A percentile compares a stretch with the other conserved stretches of the same genome.
Conservation (phyloP, 2,797 vertebrate species). For the Rhinatrema bivittatum region DNA sequence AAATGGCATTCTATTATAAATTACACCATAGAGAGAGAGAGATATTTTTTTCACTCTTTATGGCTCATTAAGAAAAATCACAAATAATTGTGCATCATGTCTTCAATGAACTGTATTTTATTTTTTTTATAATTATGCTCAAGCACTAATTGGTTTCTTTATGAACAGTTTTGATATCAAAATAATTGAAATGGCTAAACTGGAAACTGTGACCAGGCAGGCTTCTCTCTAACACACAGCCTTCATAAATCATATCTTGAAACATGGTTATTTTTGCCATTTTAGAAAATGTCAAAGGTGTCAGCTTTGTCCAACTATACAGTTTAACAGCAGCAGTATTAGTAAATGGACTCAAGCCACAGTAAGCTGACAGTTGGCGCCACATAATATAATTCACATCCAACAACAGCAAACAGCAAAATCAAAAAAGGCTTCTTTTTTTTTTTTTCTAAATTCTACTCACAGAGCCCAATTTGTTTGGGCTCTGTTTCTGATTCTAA, state of each 20-base stretch:
- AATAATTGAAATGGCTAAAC: conserved; percentile 17
- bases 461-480: no score
- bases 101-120: not conserved
- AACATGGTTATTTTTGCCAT: conserved; percentile 60
- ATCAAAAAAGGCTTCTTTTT: conserved; percentile 37
- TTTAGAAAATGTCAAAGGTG: conserved; percentile 65
- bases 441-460: no score
- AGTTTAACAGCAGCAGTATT: conserved; percentile 50
- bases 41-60: conserved; percentile 10
- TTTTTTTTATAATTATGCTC: conserved; percentile 31
- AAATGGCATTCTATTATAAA: conserved; percentile 31
- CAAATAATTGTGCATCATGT: no score
- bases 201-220: conserved; percentile 27
- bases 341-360: conserved; percentile 49
- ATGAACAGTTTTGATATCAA: conserved; percentile 29
- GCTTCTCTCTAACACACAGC: conserved; percentile 30
- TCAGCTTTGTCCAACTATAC: conserved; percentile 53
- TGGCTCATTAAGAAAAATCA: no score
- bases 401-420: conserved; percentile 43
- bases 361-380: conserved; percentile 37
- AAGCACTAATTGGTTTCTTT: conserved; percentile 34
- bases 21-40: not conserved
- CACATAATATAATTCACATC: conserved; percentile 39
- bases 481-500: no score
- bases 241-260: conserved; percentile 63